Conservation (phyloP, 2,113 vertebrate genomes). For the Merops nubicus region DNA sequence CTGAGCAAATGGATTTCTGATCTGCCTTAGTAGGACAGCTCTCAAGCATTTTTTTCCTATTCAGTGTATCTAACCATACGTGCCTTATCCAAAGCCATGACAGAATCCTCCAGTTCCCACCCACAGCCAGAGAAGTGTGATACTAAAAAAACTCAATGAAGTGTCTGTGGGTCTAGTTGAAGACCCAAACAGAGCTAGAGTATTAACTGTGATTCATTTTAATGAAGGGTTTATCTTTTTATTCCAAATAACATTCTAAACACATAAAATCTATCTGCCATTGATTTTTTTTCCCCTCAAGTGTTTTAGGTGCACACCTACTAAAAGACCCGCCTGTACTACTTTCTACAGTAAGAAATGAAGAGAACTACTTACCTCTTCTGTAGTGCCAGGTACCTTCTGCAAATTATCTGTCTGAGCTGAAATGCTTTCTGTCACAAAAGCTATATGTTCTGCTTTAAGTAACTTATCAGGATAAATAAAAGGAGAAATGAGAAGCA, state of each 20-base stretch:
- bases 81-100: background rate
- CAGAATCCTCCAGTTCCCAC: background rate
- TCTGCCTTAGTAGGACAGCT: background rate
- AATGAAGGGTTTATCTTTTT: background rate
- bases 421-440: conserved; percentile 87
- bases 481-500: conserved; percentile 76
- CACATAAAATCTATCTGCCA: background rate
- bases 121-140: background rate
- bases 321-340: background rate
- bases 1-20: background rate
- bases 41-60: background rate
- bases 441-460: conserved; percentile 81
- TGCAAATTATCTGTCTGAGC: conserved; percentile 48
- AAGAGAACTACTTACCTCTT: conserved; percentile 77
- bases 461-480: conserved; percentile 56
- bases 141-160: background rate
- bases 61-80: background rate
- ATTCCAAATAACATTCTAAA: background rate
- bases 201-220: background rate
- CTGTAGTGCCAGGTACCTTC: conserved; percentile 35
- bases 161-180: background rate
- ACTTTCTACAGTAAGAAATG: background rate
- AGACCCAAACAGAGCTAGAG: background rate
- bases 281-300: background rate
- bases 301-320: background rate